phyloP scores from a whole-genome alignment of 2,797 vertebrate species.

The Mus minutoides region DNA sequence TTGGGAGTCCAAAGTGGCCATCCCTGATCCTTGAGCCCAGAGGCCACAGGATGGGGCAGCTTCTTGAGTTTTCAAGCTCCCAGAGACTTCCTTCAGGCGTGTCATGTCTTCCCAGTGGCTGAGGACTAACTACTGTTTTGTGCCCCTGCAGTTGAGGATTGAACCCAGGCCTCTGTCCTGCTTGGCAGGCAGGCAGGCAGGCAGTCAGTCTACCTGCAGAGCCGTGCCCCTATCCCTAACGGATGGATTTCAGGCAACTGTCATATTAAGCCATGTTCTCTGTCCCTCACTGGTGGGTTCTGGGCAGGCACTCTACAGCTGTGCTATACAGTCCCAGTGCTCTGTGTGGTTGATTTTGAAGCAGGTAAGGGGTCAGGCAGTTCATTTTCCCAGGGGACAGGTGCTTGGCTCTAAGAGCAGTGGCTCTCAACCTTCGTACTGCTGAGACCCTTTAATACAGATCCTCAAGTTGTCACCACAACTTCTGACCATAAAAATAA shows the following conservation, averaged over 20 bases:
- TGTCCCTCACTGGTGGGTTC: neutral
- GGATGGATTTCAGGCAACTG: no score
- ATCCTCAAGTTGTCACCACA: neutral
- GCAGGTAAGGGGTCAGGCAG: neutral
- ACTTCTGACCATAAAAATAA: neutral
- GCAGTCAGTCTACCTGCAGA: neutral
- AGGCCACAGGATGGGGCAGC: neutral
- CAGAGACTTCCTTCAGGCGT: neutral
- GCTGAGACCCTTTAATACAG: neutral
- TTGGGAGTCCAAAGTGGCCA: neutral
- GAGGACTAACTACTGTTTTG: neutral
- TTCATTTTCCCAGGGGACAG: neutral
- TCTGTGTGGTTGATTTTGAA: neutral
- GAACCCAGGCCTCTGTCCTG: neutral
- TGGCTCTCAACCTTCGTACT: neutral
- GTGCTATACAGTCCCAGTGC: neutral
- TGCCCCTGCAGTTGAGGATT: neutral
- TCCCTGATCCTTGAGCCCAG: neutral
- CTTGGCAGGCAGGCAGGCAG: no score
- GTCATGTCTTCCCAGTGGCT: neutral
- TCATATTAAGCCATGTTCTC: neutral
- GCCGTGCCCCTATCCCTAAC: neutral
- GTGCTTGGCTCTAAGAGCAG: neutral
- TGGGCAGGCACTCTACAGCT: neutral
- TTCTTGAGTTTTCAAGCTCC: neutral